Evolutionary conservation across 2,113 vertebrate species (phyloP).

Genomic region (Hystrix cristata): DNA sequence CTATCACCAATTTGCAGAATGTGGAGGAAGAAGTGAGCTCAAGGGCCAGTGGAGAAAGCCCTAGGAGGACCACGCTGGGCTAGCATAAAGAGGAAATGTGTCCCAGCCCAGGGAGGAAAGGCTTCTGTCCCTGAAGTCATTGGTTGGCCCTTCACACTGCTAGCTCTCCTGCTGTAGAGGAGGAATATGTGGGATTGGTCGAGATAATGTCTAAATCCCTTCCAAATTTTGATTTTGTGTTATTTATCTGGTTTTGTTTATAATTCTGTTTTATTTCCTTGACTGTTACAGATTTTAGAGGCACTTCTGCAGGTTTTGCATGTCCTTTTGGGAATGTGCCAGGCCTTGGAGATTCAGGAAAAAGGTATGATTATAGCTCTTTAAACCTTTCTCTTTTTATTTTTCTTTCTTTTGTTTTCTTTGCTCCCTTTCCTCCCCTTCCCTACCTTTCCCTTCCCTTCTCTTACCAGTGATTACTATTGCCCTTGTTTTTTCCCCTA

Average conservation of each 20-base stretch:
- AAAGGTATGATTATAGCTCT: constrained; percentile 90
- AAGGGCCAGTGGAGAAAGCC: neutral
- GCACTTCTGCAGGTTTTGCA: constrained; percentile 94
- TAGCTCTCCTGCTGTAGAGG: neutral
- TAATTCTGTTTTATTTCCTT: constrained; percentile 45
- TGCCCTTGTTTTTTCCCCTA: neutral
- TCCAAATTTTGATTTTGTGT: neutral
- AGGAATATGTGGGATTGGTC: neutral
- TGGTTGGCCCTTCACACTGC: neutral
- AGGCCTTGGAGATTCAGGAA: constrained; percentile 94
- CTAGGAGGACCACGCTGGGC: neutral
- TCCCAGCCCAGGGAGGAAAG: neutral
- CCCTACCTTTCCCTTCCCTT: neutral
- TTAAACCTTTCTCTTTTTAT: neutral
- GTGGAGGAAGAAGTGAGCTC: neutral
- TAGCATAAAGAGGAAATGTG: neutral
- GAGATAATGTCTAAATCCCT: neutral
- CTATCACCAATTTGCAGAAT: neutral
- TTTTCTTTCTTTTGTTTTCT: neutral
- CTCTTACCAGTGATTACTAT: neutral
- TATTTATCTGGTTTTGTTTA: neutral
- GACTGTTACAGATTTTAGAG: constrained; percentile 92
- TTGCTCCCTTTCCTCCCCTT: neutral
- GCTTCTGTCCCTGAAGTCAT: neutral
- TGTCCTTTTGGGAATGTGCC: constrained; percentile 94